Evolutionary conservation across 2,113 vertebrate species (phyloP), one percentile per base, ranked within the genome.

Genomic region (Nicator chloris): DNA sequence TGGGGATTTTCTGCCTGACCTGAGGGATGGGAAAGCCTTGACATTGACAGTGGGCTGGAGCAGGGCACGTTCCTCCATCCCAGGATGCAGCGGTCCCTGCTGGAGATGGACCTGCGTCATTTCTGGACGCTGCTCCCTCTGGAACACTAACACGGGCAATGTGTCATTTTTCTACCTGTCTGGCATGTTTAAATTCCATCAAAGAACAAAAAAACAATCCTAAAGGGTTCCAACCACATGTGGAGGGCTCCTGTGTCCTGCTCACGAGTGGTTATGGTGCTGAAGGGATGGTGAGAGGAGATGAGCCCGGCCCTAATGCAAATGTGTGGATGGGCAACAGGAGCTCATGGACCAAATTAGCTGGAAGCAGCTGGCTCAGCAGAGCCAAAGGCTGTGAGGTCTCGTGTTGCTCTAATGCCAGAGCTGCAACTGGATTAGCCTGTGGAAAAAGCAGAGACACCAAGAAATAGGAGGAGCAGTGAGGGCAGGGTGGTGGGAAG

Each of bases 21-120:
- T 23, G 63, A 50, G 49, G n/a, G 42, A 9, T 4, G 4, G 59
- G 49, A 61, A 69, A 64, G 63, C 35, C 23, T n/a, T 13, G 76
- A 15, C 47, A 3, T 8, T 20, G 24, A 3, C 11, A 14, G 14
- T 5, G 27, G 37, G 54, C 23, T 49, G 69, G 49, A 51, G 53
- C 16, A 5, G 13, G 2, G 21, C 12, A 6, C 1, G 5, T 35
- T 85, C 22, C 33, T 60, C 51, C 6, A 6, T 59, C 31, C 35
- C 0, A 0, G 59, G n/a, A 39, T 18, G 18, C 28, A 35, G 30
- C 0, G 0, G n/a, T 49, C 23, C 31, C 21, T 0, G 0, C 27
- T 54, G 40, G 42, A 66, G 33, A 6, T 50, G 9, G 37, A 92
- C 33, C 26, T 57, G 39, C 20, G 3, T 59, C 1, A 0, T 3